Percentiles rank a stretch among this genome's conserved stretches.
Evolutionary conservation across 2,888 invertebrate species (phyloP).

Genomic region (Dioctria linearis): DNA sequence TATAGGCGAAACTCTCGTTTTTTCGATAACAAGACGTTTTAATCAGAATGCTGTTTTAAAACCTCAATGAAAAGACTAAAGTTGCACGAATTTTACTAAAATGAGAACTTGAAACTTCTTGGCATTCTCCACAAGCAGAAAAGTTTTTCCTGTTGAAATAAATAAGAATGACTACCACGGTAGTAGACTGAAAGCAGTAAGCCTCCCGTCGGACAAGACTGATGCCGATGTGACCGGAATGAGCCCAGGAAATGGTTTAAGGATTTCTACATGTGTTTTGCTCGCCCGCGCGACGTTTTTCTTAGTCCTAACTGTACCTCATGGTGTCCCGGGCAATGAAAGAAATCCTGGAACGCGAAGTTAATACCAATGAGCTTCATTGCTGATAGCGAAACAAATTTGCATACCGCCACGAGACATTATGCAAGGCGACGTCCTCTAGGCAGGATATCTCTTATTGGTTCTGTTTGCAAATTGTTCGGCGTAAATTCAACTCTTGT

Average conservation of each 20-base stretch:
- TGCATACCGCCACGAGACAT: conserved; percentile 47
- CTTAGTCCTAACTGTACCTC: conserved; percentile 32
- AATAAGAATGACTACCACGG: conserved; percentile 12
- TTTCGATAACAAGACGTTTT: too few relatives aligned
- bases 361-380: conserved; percentile 51
- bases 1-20: too few relatives aligned
- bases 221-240: conserved; percentile 50
- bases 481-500: conserved; percentile 53
- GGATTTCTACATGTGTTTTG: conserved; percentile 49
- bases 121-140: conserved; percentile 25
- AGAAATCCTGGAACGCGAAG: conserved; percentile 34
- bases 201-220: conserved; percentile 26
- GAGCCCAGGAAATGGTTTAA: conserved; percentile 36
- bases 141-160: conserved; percentile 41
- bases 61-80: background rate
- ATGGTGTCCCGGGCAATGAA: conserved; percentile 21
- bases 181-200: background rate
- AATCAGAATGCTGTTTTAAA: too few relatives aligned
- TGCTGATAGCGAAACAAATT: conserved; percentile 50
- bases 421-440: conserved; percentile 44
- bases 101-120: conserved; percentile 33
- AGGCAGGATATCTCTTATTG: conserved; percentile 56
- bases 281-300: conserved; percentile 40
- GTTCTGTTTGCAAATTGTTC: conserved; percentile 54
- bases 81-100: conserved; percentile 22